A percentile compares a stretch with the other conserved stretches of the same genome.
Conservation (phyloP, 2,113 vertebrate species). For the Ranitomeya variabilis region DNA sequence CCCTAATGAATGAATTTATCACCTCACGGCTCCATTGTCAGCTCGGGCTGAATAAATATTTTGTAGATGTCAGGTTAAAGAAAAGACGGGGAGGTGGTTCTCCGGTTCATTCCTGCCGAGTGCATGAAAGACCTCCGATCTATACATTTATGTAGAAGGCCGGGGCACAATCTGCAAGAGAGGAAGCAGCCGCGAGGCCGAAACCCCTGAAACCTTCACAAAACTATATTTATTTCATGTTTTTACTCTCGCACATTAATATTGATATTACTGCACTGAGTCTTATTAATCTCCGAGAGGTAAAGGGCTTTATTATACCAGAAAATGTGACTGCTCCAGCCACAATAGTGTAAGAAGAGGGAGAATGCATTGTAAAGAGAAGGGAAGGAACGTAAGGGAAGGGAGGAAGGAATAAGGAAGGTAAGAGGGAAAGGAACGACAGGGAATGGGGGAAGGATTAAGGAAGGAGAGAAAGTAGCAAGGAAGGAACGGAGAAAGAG, state of each 20-base stretch:
- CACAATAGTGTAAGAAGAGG: background rate
- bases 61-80: constrained; percentile 32
- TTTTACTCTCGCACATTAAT: background rate
- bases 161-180: background rate
- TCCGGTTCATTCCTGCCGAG: background rate
- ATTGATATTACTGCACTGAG: background rate
- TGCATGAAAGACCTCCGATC: constrained; percentile 11
- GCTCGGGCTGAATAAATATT: constrained; percentile 41
- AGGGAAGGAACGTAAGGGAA: background rate
- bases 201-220: background rate
- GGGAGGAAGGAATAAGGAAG: background rate
- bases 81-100: constrained; percentile 30
- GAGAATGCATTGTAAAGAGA: background rate
- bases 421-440: background rate
- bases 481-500: background rate
- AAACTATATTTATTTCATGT: background rate
- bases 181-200: background rate
- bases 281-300: background rate
- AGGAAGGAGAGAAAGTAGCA: background rate
- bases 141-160: constrained; percentile 6
- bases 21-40: constrained; percentile 44
- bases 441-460: background rate
- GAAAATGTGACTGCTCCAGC: background rate
- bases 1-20: constrained; percentile 55
- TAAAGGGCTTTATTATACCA: background rate